These are phyloP conservation scores for Cheracebus regulus DNA, from an alignment of 2,797 vertebrate species.

Conservation along the genomic window DNA sequence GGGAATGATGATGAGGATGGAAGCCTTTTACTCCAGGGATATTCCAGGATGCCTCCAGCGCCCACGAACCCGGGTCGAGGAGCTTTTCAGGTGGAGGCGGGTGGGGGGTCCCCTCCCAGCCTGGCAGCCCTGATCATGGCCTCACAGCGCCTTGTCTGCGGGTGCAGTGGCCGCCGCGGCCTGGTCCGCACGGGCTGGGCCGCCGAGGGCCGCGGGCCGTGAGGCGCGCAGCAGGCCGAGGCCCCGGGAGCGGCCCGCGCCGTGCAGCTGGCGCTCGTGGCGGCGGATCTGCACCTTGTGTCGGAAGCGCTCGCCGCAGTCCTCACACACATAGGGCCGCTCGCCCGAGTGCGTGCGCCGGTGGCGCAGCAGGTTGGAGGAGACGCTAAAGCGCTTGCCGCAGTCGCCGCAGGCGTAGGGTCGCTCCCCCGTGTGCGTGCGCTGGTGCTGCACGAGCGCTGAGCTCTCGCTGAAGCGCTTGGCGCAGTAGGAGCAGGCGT, in stretches of 20 bases:
- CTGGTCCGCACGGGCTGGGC: neutral
- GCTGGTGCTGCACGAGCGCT: constrained; percentile 79
- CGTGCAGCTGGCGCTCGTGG: constrained; percentile 76
- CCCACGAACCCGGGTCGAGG: neutral
- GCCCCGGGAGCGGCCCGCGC: constrained; percentile 54
- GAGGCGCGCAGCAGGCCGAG: constrained; percentile 50
- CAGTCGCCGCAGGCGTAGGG: constrained; percentile 80
- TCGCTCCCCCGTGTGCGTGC: constrained; percentile 80
- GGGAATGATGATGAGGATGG: neutral
- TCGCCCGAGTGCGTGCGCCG: constrained; percentile 79
- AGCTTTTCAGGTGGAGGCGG: neutral
- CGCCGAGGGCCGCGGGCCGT: neutral
- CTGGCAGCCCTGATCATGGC: neutral
- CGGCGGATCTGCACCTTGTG: constrained; percentile 80
- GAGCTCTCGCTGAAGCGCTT: constrained; percentile 83
- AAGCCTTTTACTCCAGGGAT: neutral
- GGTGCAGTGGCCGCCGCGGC: neutral
- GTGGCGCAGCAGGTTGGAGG: constrained; percentile 83
- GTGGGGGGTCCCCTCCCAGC: neutral
- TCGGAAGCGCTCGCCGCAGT: constrained; percentile 80
- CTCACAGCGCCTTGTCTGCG: neutral
- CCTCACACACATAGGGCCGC: constrained; percentile 71
- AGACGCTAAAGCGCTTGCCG: constrained; percentile 82
- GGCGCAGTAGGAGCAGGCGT: constrained; percentile 75
- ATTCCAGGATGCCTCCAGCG: neutral